Percentiles rank a stretch among this genome's conserved stretches.
Evolutionary conservation across 2,113 vertebrate genomes (phyloP).

Genomic region (Nipponia nippon): DNA sequence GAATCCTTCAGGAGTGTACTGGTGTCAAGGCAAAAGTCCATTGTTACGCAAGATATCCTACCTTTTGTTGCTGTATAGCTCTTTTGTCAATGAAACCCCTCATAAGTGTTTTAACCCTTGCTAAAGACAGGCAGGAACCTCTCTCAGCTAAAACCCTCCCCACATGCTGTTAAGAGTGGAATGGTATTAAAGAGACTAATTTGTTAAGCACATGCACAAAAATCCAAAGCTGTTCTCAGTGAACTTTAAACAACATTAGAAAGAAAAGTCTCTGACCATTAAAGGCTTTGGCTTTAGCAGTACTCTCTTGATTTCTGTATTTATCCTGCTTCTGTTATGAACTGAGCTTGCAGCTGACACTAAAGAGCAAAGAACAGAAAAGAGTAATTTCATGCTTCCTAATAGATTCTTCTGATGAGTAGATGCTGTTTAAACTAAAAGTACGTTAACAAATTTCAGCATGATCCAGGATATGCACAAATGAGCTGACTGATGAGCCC

Average conservation of each 20-base stretch:
- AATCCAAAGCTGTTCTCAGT: neutral
- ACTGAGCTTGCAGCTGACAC: neutral
- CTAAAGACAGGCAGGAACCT: neutral
- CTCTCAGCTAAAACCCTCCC: neutral
- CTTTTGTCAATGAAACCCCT: neutral
- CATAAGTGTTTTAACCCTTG: neutral
- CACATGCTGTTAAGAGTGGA: neutral
- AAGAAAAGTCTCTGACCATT: neutral
- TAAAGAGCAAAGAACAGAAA: neutral
- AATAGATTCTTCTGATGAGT: neutral
- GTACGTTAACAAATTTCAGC: neutral
- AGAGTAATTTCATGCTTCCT: neutral
- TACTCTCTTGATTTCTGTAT: neutral
- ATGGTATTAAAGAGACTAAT: neutral
- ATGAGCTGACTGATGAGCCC: neutral
- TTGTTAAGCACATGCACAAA: neutral
- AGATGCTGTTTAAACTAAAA: neutral
- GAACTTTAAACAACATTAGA: neutral
- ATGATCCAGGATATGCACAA: neutral
- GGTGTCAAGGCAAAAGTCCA: neutral
- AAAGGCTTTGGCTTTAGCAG: neutral
- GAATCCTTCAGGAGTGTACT: neutral
- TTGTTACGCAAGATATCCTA: neutral
- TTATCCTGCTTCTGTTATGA: neutral
- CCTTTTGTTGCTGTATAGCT: neutral